Percentiles rank a stretch among this genome's conserved stretches.
Evolutionary conservation across 2,797 vertebrate genomes (phyloP).

Genomic region (Arnoldichthys spilopterus): DNA sequence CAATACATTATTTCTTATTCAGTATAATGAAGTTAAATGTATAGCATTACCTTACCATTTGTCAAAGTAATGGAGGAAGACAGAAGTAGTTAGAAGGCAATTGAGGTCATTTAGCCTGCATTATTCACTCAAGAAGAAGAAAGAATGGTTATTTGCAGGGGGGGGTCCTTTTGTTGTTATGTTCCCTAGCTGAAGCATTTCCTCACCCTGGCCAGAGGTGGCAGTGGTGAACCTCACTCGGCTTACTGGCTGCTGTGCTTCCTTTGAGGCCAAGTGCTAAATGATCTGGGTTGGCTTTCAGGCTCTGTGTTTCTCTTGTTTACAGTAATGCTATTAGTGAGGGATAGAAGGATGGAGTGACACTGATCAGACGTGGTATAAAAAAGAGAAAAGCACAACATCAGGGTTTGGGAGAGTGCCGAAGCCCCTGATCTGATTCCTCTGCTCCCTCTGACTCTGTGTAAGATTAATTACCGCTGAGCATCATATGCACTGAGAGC

Average conservation of each 20-base stretch:
- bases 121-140: slow-evolving; percentile 36
- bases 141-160: slow-evolving; percentile 44
- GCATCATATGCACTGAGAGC: slow-evolving; percentile 51
- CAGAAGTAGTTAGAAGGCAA: slow-evolving; percentile 21
- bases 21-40: slow-evolving; percentile 26
- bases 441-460: slow-evolving; percentile 49
- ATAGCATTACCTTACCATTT: slow-evolving; percentile 27
- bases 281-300: slow-evolving; percentile 34
- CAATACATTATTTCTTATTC: slow-evolving; percentile 30
- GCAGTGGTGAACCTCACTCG: slow-evolving; percentile 15
- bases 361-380: slow-evolving; percentile 20
- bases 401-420: slow-evolving; percentile 31
- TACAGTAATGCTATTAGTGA: slow-evolving; percentile 46
- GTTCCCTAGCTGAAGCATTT: slow-evolving; percentile 14
- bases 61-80: slow-evolving; percentile 33
- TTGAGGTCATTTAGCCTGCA: slow-evolving; percentile 42
- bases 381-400: slow-evolving; percentile 31
- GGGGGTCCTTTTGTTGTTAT: slow-evolving; percentile 22
- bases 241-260: slow-evolving; percentile 18
- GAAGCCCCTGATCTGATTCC: slow-evolving; percentile 51
- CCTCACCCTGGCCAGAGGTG: slow-evolving; percentile 32
- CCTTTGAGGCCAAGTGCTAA: slow-evolving; percentile 13
- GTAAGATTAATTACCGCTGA: slow-evolving; percentile 57
- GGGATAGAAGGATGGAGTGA: slow-evolving; percentile 33
- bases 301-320: slow-evolving; percentile 33